phyloP scores from a whole-genome alignment of 2,113 vertebrate genomes.

The human region DNA sequence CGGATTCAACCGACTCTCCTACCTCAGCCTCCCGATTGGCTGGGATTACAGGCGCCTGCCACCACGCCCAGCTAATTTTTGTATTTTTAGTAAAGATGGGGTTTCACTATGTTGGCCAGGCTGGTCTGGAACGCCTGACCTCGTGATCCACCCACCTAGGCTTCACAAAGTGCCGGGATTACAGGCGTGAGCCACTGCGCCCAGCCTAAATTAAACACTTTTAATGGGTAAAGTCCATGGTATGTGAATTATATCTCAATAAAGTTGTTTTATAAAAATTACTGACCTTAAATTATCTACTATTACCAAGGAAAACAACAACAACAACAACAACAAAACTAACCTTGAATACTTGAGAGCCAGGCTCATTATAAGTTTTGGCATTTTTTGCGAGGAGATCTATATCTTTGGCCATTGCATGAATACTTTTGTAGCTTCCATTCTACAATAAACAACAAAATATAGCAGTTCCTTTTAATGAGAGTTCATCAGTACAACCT shows the following conservation, averaged over 20 bases:
- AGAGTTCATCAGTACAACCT: conserved; percentile 52
- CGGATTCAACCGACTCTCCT: too few species aligned
- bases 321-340: conserved; percentile 75
- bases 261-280: conserved; percentile 9
- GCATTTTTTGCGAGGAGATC: conserved; percentile 98
- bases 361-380: conserved; percentile 98
- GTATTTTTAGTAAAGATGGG: too few species aligned
- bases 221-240: not conserved
- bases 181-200: too few species aligned
- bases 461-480: conserved; percentile 67
- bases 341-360: conserved; percentile 99
- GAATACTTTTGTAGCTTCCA: conserved; percentile 94
- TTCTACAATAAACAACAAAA: conserved; percentile 85
- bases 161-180: too few species aligned
- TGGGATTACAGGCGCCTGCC: too few species aligned
- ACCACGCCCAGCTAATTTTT: too few species aligned
- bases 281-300: not conserved
- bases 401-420: conserved; percentile 97
- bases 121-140: too few species aligned
- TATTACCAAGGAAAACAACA: conserved; percentile 37
- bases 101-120: too few species aligned
- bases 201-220: not conserved
- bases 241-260: not conserved
- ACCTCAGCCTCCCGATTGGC: too few species aligned
- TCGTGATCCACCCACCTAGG: too few species aligned